Percentiles rank a stretch among this genome's conserved stretches.
Evolutionary conservation across 2,113 vertebrate species (phyloP).

Genomic region (Apaloderma vittatum): DNA sequence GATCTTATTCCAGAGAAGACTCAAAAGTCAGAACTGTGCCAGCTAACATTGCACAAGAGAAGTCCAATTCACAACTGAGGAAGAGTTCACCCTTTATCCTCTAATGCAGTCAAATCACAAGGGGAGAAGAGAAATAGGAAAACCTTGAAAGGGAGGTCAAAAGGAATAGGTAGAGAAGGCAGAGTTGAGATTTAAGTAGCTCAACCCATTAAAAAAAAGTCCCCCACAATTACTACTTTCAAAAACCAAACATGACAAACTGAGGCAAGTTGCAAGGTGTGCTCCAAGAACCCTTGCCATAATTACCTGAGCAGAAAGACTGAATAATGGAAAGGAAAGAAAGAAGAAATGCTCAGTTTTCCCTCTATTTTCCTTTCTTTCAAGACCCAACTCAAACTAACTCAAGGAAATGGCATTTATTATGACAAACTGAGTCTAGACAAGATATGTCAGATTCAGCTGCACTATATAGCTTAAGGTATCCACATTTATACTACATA

Average conservation of each 20-base stretch:
- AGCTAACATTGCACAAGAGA: background rate
- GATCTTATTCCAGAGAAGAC: background rate
- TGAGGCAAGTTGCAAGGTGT: background rate
- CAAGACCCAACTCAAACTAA: background rate
- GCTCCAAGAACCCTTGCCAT: background rate
- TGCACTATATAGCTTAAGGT: background rate
- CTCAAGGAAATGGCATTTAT: constrained; percentile 4
- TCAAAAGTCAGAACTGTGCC: background rate
- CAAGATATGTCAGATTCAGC: constrained; percentile 27
- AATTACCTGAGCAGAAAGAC: background rate
- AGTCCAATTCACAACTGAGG: background rate
- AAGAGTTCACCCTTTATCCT: background rate
- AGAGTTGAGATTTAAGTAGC: background rate
- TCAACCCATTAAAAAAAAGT: background rate
- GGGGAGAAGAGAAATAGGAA: background rate
- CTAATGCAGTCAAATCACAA: background rate
- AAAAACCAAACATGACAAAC: background rate
- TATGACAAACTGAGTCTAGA: constrained; percentile 48
- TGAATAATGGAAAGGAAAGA: background rate
- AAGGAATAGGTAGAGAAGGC: background rate
- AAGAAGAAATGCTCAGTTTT: background rate
- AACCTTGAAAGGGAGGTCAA: background rate
- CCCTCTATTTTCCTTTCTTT: background rate
- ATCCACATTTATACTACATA: background rate
- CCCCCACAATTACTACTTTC: background rate